Conservation (phyloP, 2,888 invertebrate genomes). For the Andrena haemorrhoa region DNA sequence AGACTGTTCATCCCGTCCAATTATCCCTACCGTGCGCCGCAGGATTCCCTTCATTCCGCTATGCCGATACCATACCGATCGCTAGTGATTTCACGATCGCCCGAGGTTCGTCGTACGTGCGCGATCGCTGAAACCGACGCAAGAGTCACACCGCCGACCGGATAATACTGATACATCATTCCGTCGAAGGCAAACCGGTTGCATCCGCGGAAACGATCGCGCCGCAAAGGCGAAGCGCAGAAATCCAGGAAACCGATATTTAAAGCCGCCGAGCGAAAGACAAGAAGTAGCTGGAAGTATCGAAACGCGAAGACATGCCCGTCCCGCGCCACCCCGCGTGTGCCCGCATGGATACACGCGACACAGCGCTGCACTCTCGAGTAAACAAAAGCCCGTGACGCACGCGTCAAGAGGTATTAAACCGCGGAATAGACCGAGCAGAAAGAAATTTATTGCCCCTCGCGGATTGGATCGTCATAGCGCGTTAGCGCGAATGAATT, state of each 20-base stretch:
- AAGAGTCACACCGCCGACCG: conserved; percentile 13
- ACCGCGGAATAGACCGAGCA: not conserved
- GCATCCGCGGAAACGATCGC: conserved; percentile 39
- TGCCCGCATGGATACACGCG: not conserved
- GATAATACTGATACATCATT: conserved; percentile 51
- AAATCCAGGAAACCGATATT: conserved; percentile 45
- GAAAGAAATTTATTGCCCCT: conserved; percentile 31
- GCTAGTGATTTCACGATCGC: not conserved
- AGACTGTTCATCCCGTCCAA: not conserved
- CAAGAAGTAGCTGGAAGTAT: not conserved
- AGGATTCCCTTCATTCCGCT: not conserved
- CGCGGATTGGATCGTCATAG: conserved; percentile 4
- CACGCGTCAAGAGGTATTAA: conserved; percentile 7
- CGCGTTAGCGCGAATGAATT: conserved; percentile 16
- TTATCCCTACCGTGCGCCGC: too few relatives aligned
- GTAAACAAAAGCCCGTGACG: conserved; percentile 16
- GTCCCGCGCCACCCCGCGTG: not conserved
- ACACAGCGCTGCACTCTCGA: not conserved
- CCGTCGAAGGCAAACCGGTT: conserved; percentile 62
- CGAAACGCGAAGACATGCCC: not conserved
- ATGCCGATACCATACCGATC: not conserved
- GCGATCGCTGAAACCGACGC: conserved; percentile 7
- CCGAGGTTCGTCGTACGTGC: conserved; percentile 27
- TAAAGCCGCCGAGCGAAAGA: conserved; percentile 16
- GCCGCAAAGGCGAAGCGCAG: conserved; percentile 12